Base-by-base conservation (phyloP, 2,888 invertebrate species). In the Prosapia bicincta region DNA sequence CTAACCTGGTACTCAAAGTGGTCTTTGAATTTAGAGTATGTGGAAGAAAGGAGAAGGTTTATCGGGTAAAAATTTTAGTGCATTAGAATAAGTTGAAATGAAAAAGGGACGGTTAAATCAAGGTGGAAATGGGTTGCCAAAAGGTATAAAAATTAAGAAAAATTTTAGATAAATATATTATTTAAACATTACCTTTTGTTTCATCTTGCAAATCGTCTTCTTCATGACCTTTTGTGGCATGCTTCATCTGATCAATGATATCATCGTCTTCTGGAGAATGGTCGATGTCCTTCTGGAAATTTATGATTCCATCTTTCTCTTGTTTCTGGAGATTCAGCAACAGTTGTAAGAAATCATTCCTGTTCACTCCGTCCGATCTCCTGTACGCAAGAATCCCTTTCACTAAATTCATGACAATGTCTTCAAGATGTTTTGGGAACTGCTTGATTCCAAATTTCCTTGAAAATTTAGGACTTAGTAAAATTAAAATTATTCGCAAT, bases 271-370 rank as follows among this genome's bases (percentile, higher is more conserved):
- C 30, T 5, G 54, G 54, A 54, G n/a, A 5, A 13, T 54, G 54
- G 54, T 54, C n/a, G 3, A 54, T 1, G 7, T 54, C 54, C 20
- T 20, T 54, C 5, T 54, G 20, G 54, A 54, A 54, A 3, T 54
- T 30, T 23, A 24, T 3, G 3, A 3, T 71, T 54, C 74, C 68
- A n/a, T 78, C 78, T n/a, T 76, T 69, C 72, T 70, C 38, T 38
- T 38, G 38, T 38, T 38, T 38, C 38, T 38, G 38, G 3, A 38
- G 38, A 38, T 38, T 38, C 70, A 79, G 77, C 65, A 80, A 68
- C 0, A 67, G 26, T 25, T 80, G 76, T 9, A 80, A 66, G 65
- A 80, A 78, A 74, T 80, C 80, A 38, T 79, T 78, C 28, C 80
- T 38, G 43, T 67, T 32, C 0, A 79, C 71, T 3, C 75, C 73